These are phyloP conservation scores for Vespertilio murinus DNA, from an alignment of 2,797 vertebrate species.

Conservation along the genomic window DNA sequence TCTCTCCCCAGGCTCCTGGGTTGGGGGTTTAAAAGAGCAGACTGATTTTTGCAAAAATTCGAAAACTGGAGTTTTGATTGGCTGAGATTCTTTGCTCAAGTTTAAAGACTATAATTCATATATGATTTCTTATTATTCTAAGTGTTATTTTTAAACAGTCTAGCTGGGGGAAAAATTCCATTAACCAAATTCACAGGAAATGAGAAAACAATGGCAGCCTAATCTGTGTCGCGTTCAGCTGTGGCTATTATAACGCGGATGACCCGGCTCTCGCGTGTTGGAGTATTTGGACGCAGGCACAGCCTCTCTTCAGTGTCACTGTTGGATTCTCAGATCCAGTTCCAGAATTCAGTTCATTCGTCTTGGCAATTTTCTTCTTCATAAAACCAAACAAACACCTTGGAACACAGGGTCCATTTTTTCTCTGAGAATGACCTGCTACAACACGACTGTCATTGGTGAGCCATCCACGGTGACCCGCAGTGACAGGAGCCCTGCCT, in stretches of 20 bases:
- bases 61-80: slow-evolving; percentile 65
- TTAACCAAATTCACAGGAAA: slow-evolving; percentile 92
- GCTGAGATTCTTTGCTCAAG: slow-evolving; percentile 66
- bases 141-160: slow-evolving; percentile 83
- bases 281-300: slow-evolving; percentile 78
- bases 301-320: slow-evolving; percentile 17
- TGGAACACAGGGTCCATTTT: accelerated
- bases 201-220: slow-evolving; percentile 89
- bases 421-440: accelerated
- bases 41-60: slow-evolving; percentile 64
- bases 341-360: slow-evolving; percentile 37
- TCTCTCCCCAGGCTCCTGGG: accelerated
- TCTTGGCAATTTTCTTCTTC: not conserved
- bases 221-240: slow-evolving; percentile 86
- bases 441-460: accelerated
- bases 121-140: slow-evolving; percentile 82
- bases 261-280: slow-evolving; percentile 82
- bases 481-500: not conserved
- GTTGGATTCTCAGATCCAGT: not conserved
- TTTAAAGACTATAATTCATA: slow-evolving; percentile 79
- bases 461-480: accelerated
- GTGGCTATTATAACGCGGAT: slow-evolving; percentile 81
- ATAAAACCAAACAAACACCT: not conserved
- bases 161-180: slow-evolving; percentile 86
- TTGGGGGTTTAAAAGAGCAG: not conserved